A percentile compares a stretch with the other conserved stretches of the same genome.
phyloP scores from a whole-genome alignment of 2,888 invertebrate species.

The Drosophila testacea region DNA sequence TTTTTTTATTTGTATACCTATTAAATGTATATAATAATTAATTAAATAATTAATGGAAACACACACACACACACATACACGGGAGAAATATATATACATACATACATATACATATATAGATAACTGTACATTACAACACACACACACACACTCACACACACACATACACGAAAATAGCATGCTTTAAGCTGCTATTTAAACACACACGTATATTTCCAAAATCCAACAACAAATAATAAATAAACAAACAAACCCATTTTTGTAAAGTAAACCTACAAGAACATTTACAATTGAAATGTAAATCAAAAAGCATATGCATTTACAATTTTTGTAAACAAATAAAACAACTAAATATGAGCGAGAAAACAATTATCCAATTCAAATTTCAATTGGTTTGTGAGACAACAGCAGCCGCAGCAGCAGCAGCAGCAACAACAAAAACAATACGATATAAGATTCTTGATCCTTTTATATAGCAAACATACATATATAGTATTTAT shows the following conservation, averaged over 20 bases:
- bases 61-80: slow-evolving; percentile 12
- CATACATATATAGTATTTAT: background rate
- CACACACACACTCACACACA: slow-evolving; percentile 25
- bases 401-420: background rate
- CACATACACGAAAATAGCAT: slow-evolving; percentile 26
- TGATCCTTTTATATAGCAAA: slow-evolving; percentile 16
- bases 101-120: slow-evolving; percentile 24
- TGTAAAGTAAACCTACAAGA: slow-evolving; percentile 36
- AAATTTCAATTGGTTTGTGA: slow-evolving; percentile 42
- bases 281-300: slow-evolving; percentile 16
- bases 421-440: slow-evolving; percentile 3
- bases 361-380: slow-evolving; percentile 33
- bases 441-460: slow-evolving; percentile 9
- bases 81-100: slow-evolving; percentile 1
- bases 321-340: slow-evolving; percentile 66
- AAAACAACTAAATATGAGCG: slow-evolving; percentile 59
- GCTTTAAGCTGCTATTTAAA: slow-evolving; percentile 39
- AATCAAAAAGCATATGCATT: slow-evolving; percentile 56
- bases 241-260: slow-evolving; percentile 25
- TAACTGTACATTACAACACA: slow-evolving; percentile 44
- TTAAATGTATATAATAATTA: slow-evolving; percentile 57
- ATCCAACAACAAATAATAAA: slow-evolving; percentile 7
- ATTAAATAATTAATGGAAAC: slow-evolving; percentile 45
- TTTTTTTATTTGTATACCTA: slow-evolving; percentile 62
- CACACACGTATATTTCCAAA: slow-evolving; percentile 4